A percentile compares a stretch with the other conserved stretches of the same genome.
phyloP scores from a whole-genome alignment of 2,888 invertebrate species.

The Drosophila tanythrix region DNA sequence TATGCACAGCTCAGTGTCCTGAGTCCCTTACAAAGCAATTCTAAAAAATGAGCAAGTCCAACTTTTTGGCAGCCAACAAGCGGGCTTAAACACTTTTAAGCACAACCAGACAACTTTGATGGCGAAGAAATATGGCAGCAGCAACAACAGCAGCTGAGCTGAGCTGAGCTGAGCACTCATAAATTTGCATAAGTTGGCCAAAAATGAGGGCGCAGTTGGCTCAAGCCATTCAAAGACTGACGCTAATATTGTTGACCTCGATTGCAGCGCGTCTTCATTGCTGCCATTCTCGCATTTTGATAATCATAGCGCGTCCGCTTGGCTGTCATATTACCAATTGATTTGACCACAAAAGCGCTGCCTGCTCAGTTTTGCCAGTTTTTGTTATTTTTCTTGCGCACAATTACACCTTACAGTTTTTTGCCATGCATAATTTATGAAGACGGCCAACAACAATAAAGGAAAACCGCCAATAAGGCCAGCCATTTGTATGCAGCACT shows the following conservation, averaged over 20 bases:
- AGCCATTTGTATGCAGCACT: conserved; percentile 72
- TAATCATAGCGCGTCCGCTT: conserved; percentile 36
- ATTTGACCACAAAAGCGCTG: conserved; percentile 44
- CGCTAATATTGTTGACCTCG: conserved; percentile 71
- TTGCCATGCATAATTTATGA: conserved; percentile 69
- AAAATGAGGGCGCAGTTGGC: conserved; percentile 23
- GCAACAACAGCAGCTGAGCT: conserved; percentile 41
- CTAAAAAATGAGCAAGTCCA: conserved; percentile 53
- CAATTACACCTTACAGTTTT: conserved; percentile 31
- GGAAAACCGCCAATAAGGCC: conserved; percentile 66
- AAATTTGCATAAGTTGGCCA: conserved; percentile 63
- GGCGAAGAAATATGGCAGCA: conserved; percentile 23
- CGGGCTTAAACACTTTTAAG: conserved; percentile 45
- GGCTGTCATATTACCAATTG: conserved; percentile 59
- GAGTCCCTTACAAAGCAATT: conserved; percentile 41
- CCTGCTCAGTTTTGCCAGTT: background rate
- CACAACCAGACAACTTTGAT: conserved; percentile 45
- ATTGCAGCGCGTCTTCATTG: conserved; percentile 24
- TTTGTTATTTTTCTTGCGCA: background rate
- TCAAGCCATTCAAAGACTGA: conserved; percentile 41
- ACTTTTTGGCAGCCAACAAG: conserved; percentile 54
- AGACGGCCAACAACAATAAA: background rate
- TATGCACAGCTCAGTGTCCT: conserved; percentile 18
- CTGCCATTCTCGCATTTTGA: background rate
- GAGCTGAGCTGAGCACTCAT: conserved; percentile 48